phyloP scores from a whole-genome alignment of 1,140 invertebrate species.

The Rhagoletis pomonella region DNA sequence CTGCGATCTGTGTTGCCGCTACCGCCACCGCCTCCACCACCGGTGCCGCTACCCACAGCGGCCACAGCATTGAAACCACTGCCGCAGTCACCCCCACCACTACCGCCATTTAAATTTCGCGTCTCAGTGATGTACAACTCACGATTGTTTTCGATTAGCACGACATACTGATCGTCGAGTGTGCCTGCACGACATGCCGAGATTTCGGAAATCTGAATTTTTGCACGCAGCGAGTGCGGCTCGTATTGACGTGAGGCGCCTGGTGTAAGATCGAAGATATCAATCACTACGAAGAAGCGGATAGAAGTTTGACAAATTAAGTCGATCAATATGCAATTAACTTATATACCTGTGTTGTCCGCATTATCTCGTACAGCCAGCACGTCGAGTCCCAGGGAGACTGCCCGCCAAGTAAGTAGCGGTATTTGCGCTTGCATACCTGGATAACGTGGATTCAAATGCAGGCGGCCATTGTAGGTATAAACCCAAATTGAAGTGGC shows the following conservation, averaged over 20 bases:
- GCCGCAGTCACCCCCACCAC: background rate
- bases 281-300: slow-evolving; percentile 78
- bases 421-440: slow-evolving; percentile 75
- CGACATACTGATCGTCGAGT: slow-evolving; percentile 81
- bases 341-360: slow-evolving; percentile 84
- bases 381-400: slow-evolving; percentile 86
- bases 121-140: slow-evolving; percentile 86
- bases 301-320: too few species aligned
- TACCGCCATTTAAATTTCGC: slow-evolving; percentile 70
- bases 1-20: slow-evolving; percentile 33
- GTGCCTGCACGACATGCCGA: slow-evolving; percentile 84
- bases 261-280: slow-evolving; percentile 86
- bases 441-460: slow-evolving; percentile 86
- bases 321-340: too few species aligned
- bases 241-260: slow-evolving; percentile 84
- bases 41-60: slow-evolving; percentile 24
- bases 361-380: slow-evolving; percentile 85
- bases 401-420: slow-evolving; percentile 78
- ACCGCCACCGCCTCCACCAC: too few species aligned
- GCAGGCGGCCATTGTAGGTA: slow-evolving; percentile 88
- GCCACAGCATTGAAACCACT: too few species aligned
- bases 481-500: slow-evolving; percentile 83
- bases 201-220: slow-evolving; percentile 81
- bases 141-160: slow-evolving; percentile 87
- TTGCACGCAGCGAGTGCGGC: slow-evolving; percentile 76